These are phyloP conservation scores for Acrobasis suavella DNA, from an alignment of 2,888 invertebrate genomes.

Conservation along the genomic window DNA sequence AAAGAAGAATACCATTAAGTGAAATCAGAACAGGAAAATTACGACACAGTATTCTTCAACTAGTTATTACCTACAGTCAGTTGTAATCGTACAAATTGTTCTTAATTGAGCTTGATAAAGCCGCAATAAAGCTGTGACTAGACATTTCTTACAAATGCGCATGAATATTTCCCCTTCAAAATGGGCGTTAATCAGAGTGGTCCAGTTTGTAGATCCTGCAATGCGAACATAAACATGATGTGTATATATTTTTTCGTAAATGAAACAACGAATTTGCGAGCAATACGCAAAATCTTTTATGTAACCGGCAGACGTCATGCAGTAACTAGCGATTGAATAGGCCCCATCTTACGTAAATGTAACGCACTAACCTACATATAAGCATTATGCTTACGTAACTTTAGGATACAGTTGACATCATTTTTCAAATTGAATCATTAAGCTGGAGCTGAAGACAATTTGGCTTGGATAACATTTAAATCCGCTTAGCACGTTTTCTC, in stretches of 20 bases:
- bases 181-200: background rate
- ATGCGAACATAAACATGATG: background rate
- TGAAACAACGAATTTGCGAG: conserved; percentile 27
- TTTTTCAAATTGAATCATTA: conserved; percentile 19
- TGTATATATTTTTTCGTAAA: background rate
- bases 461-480: conserved; percentile 2
- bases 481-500: conserved; percentile 10
- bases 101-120: background rate
- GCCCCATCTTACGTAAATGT: conserved; percentile 73
- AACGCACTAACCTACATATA: conserved; percentile 65
- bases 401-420: conserved; percentile 43
- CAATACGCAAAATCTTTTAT: conserved; percentile 52
- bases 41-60: conserved; percentile 32
- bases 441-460: background rate
- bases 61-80: background rate
- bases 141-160: background rate
- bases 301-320: conserved; percentile 63
- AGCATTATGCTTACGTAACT: conserved; percentile 57
- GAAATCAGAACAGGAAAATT: background rate
- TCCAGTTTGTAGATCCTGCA: background rate
- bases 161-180: background rate
- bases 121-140: conserved; percentile 2
- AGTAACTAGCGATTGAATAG: conserved; percentile 68
- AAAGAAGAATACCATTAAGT: too few species aligned
- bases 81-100: conserved; percentile 4